Percentiles rank a stretch among this genome's conserved stretches.
These are phyloP conservation scores for Hypomecis atomaria DNA, from an alignment of 2,888 invertebrate genomes.

Conservation along the genomic window DNA sequence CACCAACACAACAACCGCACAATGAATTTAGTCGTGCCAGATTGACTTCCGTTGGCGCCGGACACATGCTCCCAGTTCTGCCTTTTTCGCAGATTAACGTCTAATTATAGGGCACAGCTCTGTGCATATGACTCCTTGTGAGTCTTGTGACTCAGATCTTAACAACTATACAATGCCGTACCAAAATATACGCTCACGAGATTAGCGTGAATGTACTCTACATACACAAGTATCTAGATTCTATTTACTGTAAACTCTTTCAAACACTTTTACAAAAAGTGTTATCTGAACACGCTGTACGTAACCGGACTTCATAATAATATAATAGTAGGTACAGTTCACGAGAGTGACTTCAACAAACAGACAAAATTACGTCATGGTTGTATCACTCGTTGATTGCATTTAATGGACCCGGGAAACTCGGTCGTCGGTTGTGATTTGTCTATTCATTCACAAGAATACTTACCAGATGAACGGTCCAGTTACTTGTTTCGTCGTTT, in stretches of 20 bases:
- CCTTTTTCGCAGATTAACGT: constrained; percentile 80
- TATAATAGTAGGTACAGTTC: constrained; percentile 43
- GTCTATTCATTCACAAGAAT: constrained; percentile 32
- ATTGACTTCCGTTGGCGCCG: constrained; percentile 72
- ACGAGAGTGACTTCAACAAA: constrained; percentile 39
- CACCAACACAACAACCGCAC: constrained; percentile 65
- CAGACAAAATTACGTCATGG: constrained; percentile 41
- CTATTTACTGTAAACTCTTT: too few relatives aligned
- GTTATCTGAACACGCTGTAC: not conserved
- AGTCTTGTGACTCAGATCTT: constrained; percentile 76
- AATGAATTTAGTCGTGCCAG: constrained; percentile 77
- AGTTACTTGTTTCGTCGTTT: constrained; percentile 3
- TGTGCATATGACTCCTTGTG: constrained; percentile 73
- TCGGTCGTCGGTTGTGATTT: constrained; percentile 39
- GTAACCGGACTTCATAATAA: constrained; percentile 11
- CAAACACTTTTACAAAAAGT: not conserved
- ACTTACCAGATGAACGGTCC: constrained; percentile 7
- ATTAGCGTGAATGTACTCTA: not conserved
- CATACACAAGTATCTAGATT: too few relatives aligned
- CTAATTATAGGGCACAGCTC: constrained; percentile 80
- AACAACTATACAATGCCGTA: constrained; percentile 50
- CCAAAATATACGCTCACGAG: constrained; percentile 42
- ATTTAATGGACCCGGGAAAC: constrained; percentile 43
- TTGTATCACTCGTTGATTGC: constrained; percentile 40
- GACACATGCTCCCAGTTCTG: constrained; percentile 64